Evolutionary conservation across 1,140 invertebrate genomes (phyloP), one percentile per base, ranked within the genome.

Genomic region (Drosophila tsacasi): DNA sequence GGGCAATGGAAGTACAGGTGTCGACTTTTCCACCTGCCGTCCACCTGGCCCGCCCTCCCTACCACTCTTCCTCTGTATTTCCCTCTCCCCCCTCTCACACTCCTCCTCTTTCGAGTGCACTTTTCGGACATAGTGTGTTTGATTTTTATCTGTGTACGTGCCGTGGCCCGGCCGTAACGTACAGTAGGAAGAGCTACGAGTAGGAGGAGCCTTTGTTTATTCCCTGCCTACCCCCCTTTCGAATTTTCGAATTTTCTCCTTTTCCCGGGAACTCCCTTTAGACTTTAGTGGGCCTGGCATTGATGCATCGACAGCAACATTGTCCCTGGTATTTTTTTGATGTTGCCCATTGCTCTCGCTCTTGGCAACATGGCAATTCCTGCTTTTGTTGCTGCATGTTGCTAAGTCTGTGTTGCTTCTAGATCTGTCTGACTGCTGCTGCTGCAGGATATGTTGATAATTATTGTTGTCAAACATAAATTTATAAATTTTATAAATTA

Each of bases 121-220:
- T 76, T 80, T 75, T 79, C 50, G 63, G 47, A 67, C 79, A 83
- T 79, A 74, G 84, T 80, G 59, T 78, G 61, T 61, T 80, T 87
- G 84, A 87, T 87, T 87, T 87, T 78, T 89, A 89, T 87, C 84
- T 83, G 78, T 81, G 77, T 76, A 67, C 81, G 69, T 83, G 81
- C 72, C 81, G 63, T 83, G 55, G 81, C 66, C 76, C 62, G 59
- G 66, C 76, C 81, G 82, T 84, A 84, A 81, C 81, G 76, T 46
- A 61, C 55, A 73, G 54, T 37, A 59, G 54, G 9, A 17, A 21
- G 27, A 5, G 39, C n/a, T 13, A 32, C n/a, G 49, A 17, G 19
- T 17, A 5, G 54, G 17, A 7, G 15, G 32, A 23, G 54, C 2
- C 10, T 15, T 19, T 1, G 32, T 37, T 37, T 23, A 35, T 21